Base-by-base conservation (phyloP, 2,888 invertebrate genomes). In the Idaea dimidiata region DNA sequence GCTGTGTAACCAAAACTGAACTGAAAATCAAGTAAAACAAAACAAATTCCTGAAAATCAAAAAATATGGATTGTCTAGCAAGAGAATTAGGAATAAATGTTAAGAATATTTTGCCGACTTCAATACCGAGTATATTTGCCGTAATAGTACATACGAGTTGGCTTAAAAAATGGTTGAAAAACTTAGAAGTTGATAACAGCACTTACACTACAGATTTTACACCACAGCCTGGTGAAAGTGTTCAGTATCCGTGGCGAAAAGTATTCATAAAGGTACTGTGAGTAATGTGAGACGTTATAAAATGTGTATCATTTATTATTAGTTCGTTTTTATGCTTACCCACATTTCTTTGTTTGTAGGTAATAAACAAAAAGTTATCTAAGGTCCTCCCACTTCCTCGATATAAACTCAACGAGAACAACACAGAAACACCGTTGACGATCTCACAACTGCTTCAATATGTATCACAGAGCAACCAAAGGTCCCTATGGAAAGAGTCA, bases 401-500 rank as follows among this genome's bases (percentile, higher is more conserved):
- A 72, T 92, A 91, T 67, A 93, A 93, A 75, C 77, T 91, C 55
- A 86, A 83, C 64, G 92, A 89, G 74, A 86, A 75, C 63, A 86
- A 72, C 66, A 68, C 82, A 54, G 95, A 95, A 73, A 82, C 93
- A 10, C 94, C 96, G 16, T 86, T 97, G 18, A 94, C 96, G 57
- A 97, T 96, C 80, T 94, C 96, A 3, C 96, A 97, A 84, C 87
- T 96, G 59, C 90, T 97, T 54, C 96, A 96, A 75, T 97, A 97
- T 89, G 95, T 97, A 63, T 95, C 96, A 0, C 95, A 96, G 77
- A 95, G 94, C 59, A 98, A 97, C 88, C 96, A 96, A 81, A 95
- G 95, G 79, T 97, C 96, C 83, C 88, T 97, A 61, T 98, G 97
- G 97, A 96, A 97, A 78, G 95, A 96, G 72, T 95, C 96, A 0